Evolutionary conservation across 2,888 invertebrate species (phyloP), one percentile per base, ranked within the genome.

Genomic region (Thereva nobilitata): DNA sequence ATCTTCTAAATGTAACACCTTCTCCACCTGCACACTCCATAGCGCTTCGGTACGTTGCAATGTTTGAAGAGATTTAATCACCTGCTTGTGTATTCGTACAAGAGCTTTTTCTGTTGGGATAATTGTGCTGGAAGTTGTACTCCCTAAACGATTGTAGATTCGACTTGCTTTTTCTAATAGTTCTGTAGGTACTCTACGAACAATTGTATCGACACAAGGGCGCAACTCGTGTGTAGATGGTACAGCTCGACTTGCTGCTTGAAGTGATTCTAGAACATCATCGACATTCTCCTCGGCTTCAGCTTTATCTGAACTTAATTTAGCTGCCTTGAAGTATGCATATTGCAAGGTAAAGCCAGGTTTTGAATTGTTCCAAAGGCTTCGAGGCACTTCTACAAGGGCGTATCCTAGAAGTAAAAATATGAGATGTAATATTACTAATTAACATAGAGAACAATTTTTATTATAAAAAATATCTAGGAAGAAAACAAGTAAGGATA

Each of bases 211-310:
- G 68, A 97, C 87, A 78, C 92, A 88, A 8, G 86, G 83, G 68
- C 92, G 86, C 47, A 93, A 82, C 0, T 90, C 88, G 79, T 93
- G 92, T 4, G 87, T 88, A 0, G 88, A 85, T 12, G 87, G 86
- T 49, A 97, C 88, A 0, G 90, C 88, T 59, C 91, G 85, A 57
- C 90, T 88, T 40, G 93, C 88, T 55, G 91, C 89, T 80, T 93
- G 92, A 50, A 97, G 82, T 68, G 95, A 95, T 85, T 96, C 95
- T 67, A 97, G 84, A 71, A 97, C 89, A 83, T 97, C 97, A 79
- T 97, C 96, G 1, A 99, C 89, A 70, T 90, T 91, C 82, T 98
- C 98, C 80, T 99, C 97, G 4, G 97, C 96, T 81, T 99, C 98
- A 75, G 93, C 93, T 79, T 95, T 95, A 76, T 98, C 98, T 2